These are phyloP conservation scores for Conops quadrifasciatus DNA, from an alignment of 2,888 invertebrate genomes.

Conservation along the genomic window DNA sequence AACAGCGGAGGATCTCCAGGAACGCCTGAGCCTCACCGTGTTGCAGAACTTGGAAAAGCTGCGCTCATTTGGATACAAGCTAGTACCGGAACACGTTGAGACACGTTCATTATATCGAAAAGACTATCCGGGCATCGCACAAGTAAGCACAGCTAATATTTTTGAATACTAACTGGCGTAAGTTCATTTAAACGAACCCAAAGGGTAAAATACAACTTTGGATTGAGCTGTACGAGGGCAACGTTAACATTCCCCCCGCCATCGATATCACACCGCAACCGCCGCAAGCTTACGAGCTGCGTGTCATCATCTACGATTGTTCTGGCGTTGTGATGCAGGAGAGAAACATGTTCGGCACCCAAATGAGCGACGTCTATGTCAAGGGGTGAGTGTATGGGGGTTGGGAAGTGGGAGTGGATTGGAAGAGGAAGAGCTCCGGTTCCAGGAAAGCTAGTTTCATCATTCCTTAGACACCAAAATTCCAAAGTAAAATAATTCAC, in stretches of 20 bases:
- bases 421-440: no score
- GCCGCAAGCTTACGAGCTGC: conserved; percentile 74
- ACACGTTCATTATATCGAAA: conserved; percentile 80
- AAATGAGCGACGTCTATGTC: conserved; percentile 80
- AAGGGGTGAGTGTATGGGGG: conserved; percentile 75
- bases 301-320: conserved; percentile 74
- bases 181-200: conserved; percentile 17
- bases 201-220: conserved; percentile 91
- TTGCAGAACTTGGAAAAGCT: conserved; percentile 80
- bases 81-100: conserved; percentile 94
- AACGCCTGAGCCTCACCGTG: conserved; percentile 79
- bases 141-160: conserved; percentile 66
- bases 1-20: conserved; percentile 70
- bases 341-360: conserved; percentile 76
- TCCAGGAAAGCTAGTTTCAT: no score
- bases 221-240: conserved; percentile 82
- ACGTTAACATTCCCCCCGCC: conserved; percentile 72
- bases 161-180: background rate
- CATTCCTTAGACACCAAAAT: no score
- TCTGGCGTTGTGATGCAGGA: conserved; percentile 74
- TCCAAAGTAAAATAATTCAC: background rate
- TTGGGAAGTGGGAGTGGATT: background rate
- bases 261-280: conserved; percentile 80
- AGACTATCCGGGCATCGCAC: conserved; percentile 76
- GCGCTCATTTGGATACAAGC: conserved; percentile 77